Percentiles rank a stretch among this genome's conserved stretches.
phyloP scores from a whole-genome alignment of 2,888 invertebrate genomes.

The Hypercompe scribonia region DNA sequence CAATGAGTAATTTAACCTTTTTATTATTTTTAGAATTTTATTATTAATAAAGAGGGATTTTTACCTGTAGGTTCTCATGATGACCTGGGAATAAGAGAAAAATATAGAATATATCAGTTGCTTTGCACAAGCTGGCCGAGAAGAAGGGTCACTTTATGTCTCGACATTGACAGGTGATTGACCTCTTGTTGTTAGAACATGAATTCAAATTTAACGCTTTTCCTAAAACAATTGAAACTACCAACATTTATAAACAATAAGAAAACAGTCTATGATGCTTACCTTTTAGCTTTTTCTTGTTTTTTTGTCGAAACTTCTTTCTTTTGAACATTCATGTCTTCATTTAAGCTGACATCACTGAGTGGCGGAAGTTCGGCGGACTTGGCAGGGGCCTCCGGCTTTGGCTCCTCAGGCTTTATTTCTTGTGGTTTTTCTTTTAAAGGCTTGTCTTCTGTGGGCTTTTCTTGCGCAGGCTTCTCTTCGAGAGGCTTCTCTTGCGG shows the following conservation, averaged over 20 bases:
- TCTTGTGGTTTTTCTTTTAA: slow-evolving; percentile 41
- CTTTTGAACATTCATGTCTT: slow-evolving; percentile 67
- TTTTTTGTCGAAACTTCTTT: slow-evolving; percentile 68
- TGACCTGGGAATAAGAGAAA: slow-evolving; percentile 50
- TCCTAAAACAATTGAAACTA: background rate
- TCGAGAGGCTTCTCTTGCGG: slow-evolving; percentile 45
- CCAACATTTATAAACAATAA: background rate
- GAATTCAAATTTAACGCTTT: slow-evolving; percentile 10
- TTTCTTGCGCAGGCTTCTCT: slow-evolving; percentile 35
- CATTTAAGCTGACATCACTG: slow-evolving; percentile 65
- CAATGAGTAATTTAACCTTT: background rate
- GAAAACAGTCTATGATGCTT: slow-evolving; percentile 28
- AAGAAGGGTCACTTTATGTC: background rate
- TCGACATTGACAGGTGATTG: slow-evolving; percentile 12
- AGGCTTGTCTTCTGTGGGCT: slow-evolving; percentile 43
- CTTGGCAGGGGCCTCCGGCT: slow-evolving; percentile 48
- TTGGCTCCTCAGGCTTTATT: slow-evolving; percentile 39
- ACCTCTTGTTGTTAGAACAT: slow-evolving; percentile 10
- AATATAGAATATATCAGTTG: slow-evolving; percentile 27
- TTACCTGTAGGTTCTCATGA: slow-evolving; percentile 45
- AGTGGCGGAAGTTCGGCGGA: slow-evolving; percentile 52
- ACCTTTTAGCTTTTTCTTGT: slow-evolving; percentile 80
- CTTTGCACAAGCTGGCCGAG: slow-evolving; percentile 6
- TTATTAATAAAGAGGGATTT: slow-evolving; percentile 16
- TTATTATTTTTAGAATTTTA: background rate